phyloP scores from a whole-genome alignment of 2,888 invertebrate genomes.

The Apoda limacodes region DNA sequence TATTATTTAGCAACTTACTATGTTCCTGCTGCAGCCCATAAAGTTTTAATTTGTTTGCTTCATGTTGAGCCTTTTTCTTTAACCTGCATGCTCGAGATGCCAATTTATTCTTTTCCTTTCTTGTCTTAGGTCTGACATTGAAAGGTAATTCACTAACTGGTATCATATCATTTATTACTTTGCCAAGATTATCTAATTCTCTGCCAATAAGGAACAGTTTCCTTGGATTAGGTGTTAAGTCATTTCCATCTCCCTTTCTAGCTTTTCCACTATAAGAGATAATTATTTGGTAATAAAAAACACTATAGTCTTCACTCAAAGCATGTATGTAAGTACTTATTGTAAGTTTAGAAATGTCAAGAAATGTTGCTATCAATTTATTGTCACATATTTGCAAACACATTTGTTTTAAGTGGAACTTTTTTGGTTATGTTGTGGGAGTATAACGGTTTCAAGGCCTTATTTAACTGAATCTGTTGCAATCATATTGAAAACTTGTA shows the following conservation, averaged over 20 bases:
- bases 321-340: too few species aligned
- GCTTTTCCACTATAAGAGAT: conserved; percentile 82
- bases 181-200: conserved; percentile 90
- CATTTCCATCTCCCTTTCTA: conserved; percentile 97
- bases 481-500: too few species aligned
- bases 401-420: too few species aligned
- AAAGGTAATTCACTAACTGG: conserved; percentile 94
- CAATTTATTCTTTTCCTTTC: conserved; percentile 97
- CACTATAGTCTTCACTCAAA: too few species aligned
- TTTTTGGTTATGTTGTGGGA: too few species aligned
- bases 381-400: too few species aligned
- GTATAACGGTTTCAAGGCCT: too few species aligned
- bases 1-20: conserved; percentile 77
- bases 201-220: conserved; percentile 92
- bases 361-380: too few species aligned
- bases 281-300: too few species aligned
- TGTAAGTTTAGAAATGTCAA: too few species aligned
- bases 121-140: conserved; percentile 88
- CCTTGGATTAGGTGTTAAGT: conserved; percentile 93
- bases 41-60: conserved; percentile 97
- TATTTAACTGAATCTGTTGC: too few species aligned
- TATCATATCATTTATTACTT: conserved; percentile 95
- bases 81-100: conserved; percentile 96
- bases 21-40: conserved; percentile 95
- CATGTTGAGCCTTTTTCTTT: conserved; percentile 99